These are phyloP conservation scores for Drosophila nasuta DNA, from an alignment of 1,140 invertebrate species.

Conservation along the genomic window DNA sequence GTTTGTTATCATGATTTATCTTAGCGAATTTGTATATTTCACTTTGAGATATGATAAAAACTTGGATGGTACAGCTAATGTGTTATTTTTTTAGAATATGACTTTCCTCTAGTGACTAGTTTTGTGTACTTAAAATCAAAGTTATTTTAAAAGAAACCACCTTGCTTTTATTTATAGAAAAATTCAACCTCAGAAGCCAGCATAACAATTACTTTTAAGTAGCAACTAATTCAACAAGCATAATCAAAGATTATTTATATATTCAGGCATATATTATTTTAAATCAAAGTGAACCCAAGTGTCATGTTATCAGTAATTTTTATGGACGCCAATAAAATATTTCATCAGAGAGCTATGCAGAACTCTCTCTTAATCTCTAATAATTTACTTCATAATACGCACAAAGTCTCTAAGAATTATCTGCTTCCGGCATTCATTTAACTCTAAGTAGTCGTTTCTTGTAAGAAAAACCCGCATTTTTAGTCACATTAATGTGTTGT, in stretches of 20 bases:
- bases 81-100: no score
- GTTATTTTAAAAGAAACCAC: no score
- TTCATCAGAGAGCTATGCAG: no score
- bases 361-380: neutral
- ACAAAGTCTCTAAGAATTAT: no score
- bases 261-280: neutral
- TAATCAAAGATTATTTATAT: neutral
- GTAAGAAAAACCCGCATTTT: neutral
- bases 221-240: no score
- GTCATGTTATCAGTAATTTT: neutral
- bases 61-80: no score
- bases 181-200: neutral
- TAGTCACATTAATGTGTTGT: neutral
- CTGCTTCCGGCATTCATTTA: no score
- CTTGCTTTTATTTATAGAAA: neutral
- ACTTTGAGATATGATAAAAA: no score
- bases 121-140: no score
- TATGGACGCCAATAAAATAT: no score
- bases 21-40: no score
- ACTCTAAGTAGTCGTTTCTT: neutral
- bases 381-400: neutral
- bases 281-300: neutral
- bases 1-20: conserved; percentile 11
- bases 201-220: neutral
- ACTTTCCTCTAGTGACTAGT: no score